Base-by-base conservation (phyloP, 2,797 vertebrate species). In the Scleropages formosus region DNA sequence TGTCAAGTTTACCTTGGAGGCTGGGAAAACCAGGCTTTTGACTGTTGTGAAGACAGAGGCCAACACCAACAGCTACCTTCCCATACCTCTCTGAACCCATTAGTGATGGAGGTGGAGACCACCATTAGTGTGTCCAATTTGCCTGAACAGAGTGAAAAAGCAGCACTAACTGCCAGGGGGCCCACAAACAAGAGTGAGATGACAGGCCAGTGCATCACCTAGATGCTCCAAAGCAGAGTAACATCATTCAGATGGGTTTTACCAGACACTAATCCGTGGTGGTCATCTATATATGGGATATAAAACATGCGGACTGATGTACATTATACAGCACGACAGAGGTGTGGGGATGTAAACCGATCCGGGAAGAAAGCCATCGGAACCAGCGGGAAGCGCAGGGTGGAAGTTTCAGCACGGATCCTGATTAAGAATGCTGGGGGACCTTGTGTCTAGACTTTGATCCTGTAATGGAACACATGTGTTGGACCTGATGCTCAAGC, bases 381-480 rank as follows among this genome's bases (percentile, higher is more conserved):
- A 39, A 6, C 31, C 2, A 39, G 31, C 39, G 2, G 27, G 65
- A 73, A 24, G 24, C 78, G 65, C 72, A 60, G 78, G 22, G 63
- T 46, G 64, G 72, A 74, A 70, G 79, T 75, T 81, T 31, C 7
- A 73, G 77, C 74, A 75, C 73, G 18, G 56, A 18, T 56, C 11
- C 18, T 75, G 73, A 78, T 39, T 39, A 39, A n/a, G n/a, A n/a
- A 39, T 68, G 80, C 75, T 39, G 31, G 59, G 73, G 76, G 79
- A 82, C 77, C 78, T 82, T 72, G 56, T 71, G 78, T 84, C 78
- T 83, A 1, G 69, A 58, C 85, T 90, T 91, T 92, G 87, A 90
- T 90, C 86, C 70, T 72, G 39, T 82, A 87, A 91, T 84, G 81
- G 89, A 83, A 89, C 31, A 16, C 89, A 90, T 80, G 87, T 90